phyloP scores from a whole-genome alignment of 2,797 vertebrate genomes.

The Anguilla marmorata region DNA sequence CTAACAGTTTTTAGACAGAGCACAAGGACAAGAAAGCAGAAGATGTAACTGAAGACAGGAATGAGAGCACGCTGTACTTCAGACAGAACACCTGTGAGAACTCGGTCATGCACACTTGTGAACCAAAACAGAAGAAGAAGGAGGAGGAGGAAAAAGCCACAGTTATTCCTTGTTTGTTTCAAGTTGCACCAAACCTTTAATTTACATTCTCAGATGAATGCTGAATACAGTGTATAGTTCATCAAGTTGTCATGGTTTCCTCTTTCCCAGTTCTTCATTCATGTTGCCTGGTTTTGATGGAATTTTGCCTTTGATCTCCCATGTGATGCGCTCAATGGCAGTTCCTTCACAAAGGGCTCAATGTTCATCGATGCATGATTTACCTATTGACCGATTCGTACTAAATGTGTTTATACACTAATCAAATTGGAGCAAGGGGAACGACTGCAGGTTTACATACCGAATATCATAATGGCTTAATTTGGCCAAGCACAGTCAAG shows the following conservation, averaged over 20 bases:
- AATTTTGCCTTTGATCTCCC: neutral
- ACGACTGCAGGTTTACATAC: neutral
- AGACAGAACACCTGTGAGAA: neutral
- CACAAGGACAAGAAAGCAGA: neutral
- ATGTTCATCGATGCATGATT: neutral
- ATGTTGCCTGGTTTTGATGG: neutral
- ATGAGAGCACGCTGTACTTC: neutral
- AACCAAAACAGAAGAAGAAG: neutral
- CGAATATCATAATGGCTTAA: neutral
- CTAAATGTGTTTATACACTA: neutral
- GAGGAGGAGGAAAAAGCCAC: neutral
- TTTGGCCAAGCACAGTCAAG: neutral
- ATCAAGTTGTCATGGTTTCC: neutral
- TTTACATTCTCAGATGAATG: constrained; percentile 52
- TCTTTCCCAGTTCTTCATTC: neutral
- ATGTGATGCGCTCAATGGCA: neutral
- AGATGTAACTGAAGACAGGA: neutral
- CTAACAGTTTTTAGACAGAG: neutral
- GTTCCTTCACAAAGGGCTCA: neutral
- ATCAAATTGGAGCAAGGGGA: neutral
- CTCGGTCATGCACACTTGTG: neutral
- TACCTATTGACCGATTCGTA: neutral
- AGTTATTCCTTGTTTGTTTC: constrained; percentile 31
- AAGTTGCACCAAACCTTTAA: constrained; percentile 53
- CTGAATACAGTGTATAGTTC: constrained; percentile 41